These are phyloP conservation scores for Euura saliciscinereae DNA, from an alignment of 1,140 invertebrate species.

Conservation along the genomic window DNA sequence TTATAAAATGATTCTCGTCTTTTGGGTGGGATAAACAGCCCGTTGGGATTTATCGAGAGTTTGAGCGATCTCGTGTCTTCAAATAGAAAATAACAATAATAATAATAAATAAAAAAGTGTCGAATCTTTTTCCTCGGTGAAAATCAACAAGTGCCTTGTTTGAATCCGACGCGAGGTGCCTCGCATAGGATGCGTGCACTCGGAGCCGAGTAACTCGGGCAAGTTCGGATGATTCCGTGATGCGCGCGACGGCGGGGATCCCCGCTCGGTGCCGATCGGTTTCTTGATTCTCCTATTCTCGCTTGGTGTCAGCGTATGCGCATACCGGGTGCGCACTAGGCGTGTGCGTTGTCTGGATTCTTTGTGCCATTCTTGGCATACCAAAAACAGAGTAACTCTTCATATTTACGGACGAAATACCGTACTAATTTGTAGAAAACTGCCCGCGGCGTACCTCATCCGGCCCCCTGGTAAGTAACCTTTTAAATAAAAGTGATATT, in stretches of 20 bases:
- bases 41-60: no score
- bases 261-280: conserved; percentile 39
- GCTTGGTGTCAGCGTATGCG: conserved; percentile 76
- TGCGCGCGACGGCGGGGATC: conserved; percentile 53
- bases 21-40: no score
- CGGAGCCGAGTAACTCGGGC: conserved; percentile 30
- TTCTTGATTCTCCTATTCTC: conserved; percentile 66
- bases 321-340: conserved; percentile 79
- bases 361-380: conserved; percentile 94
- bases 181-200: conserved; percentile 32
- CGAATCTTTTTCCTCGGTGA: conserved; percentile 6
- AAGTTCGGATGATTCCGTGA: conserved; percentile 14
- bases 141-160: conserved; percentile 14
- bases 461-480: conserved; percentile 71
- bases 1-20: no score
- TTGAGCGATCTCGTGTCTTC: no score
- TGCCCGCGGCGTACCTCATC: conserved; percentile 58
- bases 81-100: no score
- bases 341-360: conserved; percentile 90
- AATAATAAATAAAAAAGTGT: neutral
- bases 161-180: conserved; percentile 15
- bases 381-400: conserved; percentile 84
- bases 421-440: conserved; percentile 63
- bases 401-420: conserved; percentile 77
- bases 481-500: conserved; percentile 55